phyloP scores from a whole-genome alignment of 2,888 invertebrate species.

The Azorinus chamasolen region DNA sequence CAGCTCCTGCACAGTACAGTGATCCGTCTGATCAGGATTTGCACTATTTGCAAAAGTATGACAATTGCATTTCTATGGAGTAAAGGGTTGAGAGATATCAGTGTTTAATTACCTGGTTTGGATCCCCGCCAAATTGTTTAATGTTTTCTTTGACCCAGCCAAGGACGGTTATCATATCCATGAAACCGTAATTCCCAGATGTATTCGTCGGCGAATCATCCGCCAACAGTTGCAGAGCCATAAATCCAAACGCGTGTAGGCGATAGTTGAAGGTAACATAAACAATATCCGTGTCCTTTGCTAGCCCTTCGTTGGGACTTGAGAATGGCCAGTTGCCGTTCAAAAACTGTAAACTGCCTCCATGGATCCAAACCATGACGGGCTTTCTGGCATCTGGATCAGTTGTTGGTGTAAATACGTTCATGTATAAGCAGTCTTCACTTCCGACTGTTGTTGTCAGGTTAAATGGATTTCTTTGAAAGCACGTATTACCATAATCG shows the following conservation, averaged over 20 bases:
- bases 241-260: conserved; percentile 91
- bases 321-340: conserved; percentile 72
- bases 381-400: conserved; percentile 68
- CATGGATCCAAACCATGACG: conserved; percentile 85
- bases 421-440: conserved; percentile 67
- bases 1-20: too few species aligned
- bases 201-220: conserved; percentile 57
- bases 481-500: conserved; percentile 64
- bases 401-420: conserved; percentile 81
- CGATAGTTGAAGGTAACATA: conserved; percentile 96
- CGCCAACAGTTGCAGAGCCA: conserved; percentile 88
- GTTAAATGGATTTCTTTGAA: conserved; percentile 58
- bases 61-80: too few species aligned
- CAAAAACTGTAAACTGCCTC: conserved; percentile 73
- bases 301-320: conserved; percentile 91
- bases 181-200: conserved; percentile 78
- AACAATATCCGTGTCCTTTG: conserved; percentile 92
- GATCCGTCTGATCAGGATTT: too few species aligned
- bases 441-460: conserved; percentile 50
- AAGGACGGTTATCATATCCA: conserved; percentile 76
- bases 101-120: conserved; percentile 64
- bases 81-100: too few species aligned
- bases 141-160: conserved; percentile 77
- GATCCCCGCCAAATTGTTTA: conserved; percentile 76
- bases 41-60: too few species aligned